A percentile compares a stretch with the other conserved stretches of the same genome.
phyloP scores from a whole-genome alignment of 1,140 invertebrate species.

The Harlomillsia oculata region DNA sequence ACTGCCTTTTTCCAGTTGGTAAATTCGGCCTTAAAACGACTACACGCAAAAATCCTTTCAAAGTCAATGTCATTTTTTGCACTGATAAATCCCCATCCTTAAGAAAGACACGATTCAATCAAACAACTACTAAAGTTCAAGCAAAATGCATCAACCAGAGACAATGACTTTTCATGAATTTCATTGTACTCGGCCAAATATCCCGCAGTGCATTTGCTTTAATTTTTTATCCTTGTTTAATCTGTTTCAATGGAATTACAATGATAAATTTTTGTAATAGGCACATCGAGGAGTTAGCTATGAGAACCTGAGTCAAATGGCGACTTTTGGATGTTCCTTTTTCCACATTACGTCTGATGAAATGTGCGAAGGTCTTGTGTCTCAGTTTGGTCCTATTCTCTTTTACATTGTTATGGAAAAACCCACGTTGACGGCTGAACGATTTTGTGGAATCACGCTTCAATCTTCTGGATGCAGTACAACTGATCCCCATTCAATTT shows the following conservation, averaged over 20 bases:
- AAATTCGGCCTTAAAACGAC: too few species aligned
- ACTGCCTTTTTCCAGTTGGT: too few species aligned
- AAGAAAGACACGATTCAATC: too few species aligned
- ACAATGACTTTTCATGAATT: too few species aligned
- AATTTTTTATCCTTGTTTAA: too few species aligned
- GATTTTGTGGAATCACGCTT: conserved; percentile 33
- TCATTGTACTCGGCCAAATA: too few species aligned
- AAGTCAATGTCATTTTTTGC: too few species aligned
- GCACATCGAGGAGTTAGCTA: conserved; percentile 1
- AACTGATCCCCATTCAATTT: conserved; percentile 10
- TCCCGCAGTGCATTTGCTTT: too few species aligned
- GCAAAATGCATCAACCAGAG: too few species aligned
- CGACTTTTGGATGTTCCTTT: conserved; percentile 29
- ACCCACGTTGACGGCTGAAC: conserved; percentile 16
- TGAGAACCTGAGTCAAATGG: conserved; percentile 19
- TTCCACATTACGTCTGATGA: conserved; percentile 26
- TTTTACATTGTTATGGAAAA: conserved; percentile 23
- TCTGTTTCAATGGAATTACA: not conserved
- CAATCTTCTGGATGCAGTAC: conserved; percentile 23
- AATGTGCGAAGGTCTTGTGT: conserved; percentile 31
- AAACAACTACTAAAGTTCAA: too few species aligned
- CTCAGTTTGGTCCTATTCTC: conserved; percentile 28
- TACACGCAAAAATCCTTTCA: too few species aligned
- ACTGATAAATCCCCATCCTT: too few species aligned
- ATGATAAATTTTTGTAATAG: not conserved